Percentiles rank a stretch among this genome's conserved stretches.
Conservation (phyloP, 2,888 invertebrate genomes). For the Lithodes maja region DNA sequence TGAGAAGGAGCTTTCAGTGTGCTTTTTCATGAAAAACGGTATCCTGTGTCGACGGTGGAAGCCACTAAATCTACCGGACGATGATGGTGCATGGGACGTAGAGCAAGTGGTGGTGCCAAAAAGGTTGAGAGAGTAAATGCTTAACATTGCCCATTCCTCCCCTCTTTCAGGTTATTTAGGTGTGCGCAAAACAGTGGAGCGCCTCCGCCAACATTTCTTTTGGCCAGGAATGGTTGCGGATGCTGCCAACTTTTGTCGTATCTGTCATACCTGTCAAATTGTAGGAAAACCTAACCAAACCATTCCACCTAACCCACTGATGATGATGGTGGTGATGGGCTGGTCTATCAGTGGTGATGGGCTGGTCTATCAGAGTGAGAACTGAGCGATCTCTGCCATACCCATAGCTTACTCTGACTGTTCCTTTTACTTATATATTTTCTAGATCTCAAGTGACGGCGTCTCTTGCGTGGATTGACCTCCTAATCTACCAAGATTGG, state of each 20-base stretch:
- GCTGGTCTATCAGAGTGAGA: too few relatives aligned
- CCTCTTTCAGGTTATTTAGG: not conserved
- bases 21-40: not conserved
- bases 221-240: not conserved
- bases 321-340: too few relatives aligned
- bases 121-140: not conserved
- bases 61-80: not conserved
- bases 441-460: too few relatives aligned
- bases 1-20: not conserved
- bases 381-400: too few relatives aligned
- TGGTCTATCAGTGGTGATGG: too few relatives aligned
- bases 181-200: not conserved
- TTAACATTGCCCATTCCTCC: not conserved
- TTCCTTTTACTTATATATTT: too few relatives aligned
- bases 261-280: not conserved
- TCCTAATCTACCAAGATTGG: too few relatives aligned
- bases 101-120: not conserved
- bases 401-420: too few relatives aligned
- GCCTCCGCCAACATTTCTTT: not conserved
- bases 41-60: not conserved
- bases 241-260: not conserved
- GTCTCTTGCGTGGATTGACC: too few relatives aligned
- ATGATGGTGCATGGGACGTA: not conserved
- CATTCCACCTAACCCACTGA: not conserved
- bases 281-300: not conserved